Evolutionary conservation across 2,888 invertebrate genomes (phyloP).

Genomic region (Drosophila vallismaia): DNA sequence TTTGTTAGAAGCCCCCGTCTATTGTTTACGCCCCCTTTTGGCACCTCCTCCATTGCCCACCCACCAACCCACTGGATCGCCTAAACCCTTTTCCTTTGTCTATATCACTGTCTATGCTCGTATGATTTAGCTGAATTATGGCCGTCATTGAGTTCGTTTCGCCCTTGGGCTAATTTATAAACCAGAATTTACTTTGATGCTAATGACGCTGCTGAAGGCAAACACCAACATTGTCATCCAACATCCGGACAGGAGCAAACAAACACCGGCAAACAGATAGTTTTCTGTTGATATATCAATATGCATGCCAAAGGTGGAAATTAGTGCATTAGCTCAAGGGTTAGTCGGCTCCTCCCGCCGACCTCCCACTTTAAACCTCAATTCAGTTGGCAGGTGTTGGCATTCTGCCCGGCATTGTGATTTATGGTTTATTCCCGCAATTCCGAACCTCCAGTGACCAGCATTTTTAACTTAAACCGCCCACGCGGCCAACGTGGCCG

Average conservation of each 20-base stretch:
- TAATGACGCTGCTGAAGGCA: constrained; percentile 59
- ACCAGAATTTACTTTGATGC: constrained; percentile 68
- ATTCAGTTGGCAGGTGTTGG: constrained; percentile 52
- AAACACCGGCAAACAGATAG: constrained; percentile 32
- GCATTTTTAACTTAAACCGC: constrained; percentile 45
- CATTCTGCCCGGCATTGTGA: constrained; percentile 52
- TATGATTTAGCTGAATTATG: constrained; percentile 43
- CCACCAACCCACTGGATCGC: background rate
- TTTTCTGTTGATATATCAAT: constrained; percentile 58
- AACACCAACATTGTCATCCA: constrained; percentile 33
- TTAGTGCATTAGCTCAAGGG: constrained; percentile 57
- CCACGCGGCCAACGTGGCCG: background rate
- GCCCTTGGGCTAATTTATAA: constrained; percentile 44
- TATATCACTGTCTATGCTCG: constrained; percentile 4
- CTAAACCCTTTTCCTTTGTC: constrained; percentile 5
- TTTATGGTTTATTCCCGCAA: constrained; percentile 54
- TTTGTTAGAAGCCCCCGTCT: background rate
- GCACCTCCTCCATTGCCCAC: background rate
- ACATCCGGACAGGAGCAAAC: constrained; percentile 16
- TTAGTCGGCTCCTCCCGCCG: background rate
- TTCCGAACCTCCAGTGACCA: constrained; percentile 43
- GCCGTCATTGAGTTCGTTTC: constrained; percentile 32
- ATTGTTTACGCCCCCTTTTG: constrained; percentile 1
- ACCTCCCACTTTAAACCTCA: constrained; percentile 27
- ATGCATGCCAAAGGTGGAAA: constrained; percentile 48